Percentiles rank a stretch among this genome's conserved stretches.
These are phyloP conservation scores for Tapirus indicus DNA, from an alignment of 2,797 vertebrate genomes.

Conservation along the genomic window DNA sequence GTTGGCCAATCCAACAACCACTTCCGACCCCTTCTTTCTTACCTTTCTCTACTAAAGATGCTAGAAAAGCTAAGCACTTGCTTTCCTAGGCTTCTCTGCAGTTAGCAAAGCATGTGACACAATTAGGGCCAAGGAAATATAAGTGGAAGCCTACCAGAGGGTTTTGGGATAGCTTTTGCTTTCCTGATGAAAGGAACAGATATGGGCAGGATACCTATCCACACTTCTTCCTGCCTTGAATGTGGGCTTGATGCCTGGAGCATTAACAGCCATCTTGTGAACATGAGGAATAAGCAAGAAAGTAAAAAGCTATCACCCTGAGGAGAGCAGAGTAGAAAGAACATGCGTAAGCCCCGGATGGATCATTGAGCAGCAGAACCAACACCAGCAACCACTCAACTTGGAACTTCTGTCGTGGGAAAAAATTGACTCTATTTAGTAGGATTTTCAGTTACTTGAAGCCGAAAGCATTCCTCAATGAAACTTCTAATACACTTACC, in stretches of 20 bases:
- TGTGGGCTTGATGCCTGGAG: background rate
- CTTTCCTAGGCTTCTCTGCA: background rate
- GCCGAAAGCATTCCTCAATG: background rate
- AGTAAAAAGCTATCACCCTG: background rate
- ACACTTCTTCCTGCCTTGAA: background rate
- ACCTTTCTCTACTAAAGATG: background rate
- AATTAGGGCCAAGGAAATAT: background rate
- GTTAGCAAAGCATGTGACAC: background rate
- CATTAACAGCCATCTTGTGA: background rate
- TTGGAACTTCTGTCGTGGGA: background rate
- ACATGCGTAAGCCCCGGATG: background rate
- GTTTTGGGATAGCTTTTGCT: background rate
- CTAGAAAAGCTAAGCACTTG: background rate
- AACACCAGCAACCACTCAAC: background rate
- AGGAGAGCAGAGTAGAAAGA: background rate
- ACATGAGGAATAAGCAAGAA: background rate
- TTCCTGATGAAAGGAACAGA: background rate
- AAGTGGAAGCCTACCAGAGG: background rate
- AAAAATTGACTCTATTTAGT: background rate
- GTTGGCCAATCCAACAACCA: background rate
- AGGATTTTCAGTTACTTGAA: background rate
- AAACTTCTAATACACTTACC: constrained; percentile 89
- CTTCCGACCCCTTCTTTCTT: background rate
- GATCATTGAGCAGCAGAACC: background rate
- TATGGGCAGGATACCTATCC: background rate